Base-by-base conservation (phyloP, 2,888 invertebrate genomes). In the Andrena camellia region DNA sequence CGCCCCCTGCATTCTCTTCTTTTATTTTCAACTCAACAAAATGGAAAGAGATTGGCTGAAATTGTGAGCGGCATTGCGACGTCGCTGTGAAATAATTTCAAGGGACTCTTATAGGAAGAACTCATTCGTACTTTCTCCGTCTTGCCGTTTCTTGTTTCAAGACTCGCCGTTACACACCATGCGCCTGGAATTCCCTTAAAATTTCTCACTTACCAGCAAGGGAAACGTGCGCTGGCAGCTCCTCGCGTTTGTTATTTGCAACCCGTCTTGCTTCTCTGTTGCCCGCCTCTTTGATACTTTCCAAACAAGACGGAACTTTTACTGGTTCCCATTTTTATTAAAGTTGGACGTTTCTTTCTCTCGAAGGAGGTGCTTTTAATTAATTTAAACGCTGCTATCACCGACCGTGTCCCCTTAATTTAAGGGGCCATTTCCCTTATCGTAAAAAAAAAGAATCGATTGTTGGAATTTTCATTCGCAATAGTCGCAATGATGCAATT, bases 161-260 rank as follows among this genome's bases (percentile, higher is more conserved):
- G 26, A 42, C 54, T 54, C 23, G 13, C 20, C 48, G 59, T 48
- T 69, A 73, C 29, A 31, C 23, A 13, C n/a, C 5, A 26, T 23
- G 31, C 59, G n/a, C 8, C 17, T 8, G 75, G 70, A 75, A 70
- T 70, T 75, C 42, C 50, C 48, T 59, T 59, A 70, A 74, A 74
- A 63, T 33, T 68, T 78, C 67, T 57, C 42, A 23, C 23, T 20
- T 60, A 60, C 35, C 26, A 20, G 42, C 20, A 13, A 33, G 33
- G 33, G 17, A 73, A 50, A 66, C 59, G 29, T 23, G 23, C 17
- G 13, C 17, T 17, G 23, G 20, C 35, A 35, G 60, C 20, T 35
- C 2, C 10, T 68, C 42, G 42, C 68, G 29, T 69, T 76, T 54
- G 42, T 75, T 31, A 68, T 76, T 62, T 31, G 62, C 7, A 48